These are phyloP conservation scores for Acleris holmiana DNA, from an alignment of 2,888 invertebrate species.

Conservation along the genomic window DNA sequence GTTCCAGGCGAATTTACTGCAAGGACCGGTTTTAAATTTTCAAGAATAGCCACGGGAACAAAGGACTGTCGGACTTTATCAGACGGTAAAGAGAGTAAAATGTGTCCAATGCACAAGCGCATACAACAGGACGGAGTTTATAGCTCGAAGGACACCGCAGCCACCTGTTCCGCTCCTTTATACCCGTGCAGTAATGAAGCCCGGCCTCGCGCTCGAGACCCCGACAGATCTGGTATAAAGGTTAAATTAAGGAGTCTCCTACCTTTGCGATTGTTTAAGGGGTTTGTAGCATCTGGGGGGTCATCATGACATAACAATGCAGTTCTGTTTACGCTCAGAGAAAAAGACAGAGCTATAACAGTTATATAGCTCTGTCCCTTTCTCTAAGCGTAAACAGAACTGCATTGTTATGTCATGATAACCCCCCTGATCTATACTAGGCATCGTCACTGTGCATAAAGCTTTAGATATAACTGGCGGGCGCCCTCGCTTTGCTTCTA, in stretches of 20 bases:
- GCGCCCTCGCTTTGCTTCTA: no score
- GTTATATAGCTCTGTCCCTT: no score
- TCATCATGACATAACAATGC: no score
- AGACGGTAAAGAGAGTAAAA: constrained; percentile 75
- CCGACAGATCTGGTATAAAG: not conserved
- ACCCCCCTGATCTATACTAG: no score
- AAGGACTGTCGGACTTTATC: constrained; percentile 70
- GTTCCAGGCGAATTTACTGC: constrained; percentile 67
- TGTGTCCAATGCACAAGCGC: constrained; percentile 70
- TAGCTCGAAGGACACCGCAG: constrained; percentile 55
- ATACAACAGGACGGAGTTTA: constrained; percentile 54
- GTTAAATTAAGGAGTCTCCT: not conserved
- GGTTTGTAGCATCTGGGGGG: no score
- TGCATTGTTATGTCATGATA: no score
- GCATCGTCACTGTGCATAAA: no score
- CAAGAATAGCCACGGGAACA: constrained; percentile 68
- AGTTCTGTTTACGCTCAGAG: no score
- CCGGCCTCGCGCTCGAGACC: constrained; percentile 19
- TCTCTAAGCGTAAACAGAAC: no score
- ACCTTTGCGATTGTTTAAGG: no score
- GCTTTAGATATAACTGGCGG: no score
- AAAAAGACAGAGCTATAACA: no score
- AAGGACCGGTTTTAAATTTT: constrained; percentile 75
- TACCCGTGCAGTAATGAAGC: constrained; percentile 42
- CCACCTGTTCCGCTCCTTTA: constrained; percentile 57